A percentile compares a stretch with the other conserved stretches of the same genome.
These are phyloP conservation scores for Antennarius striatus DNA, from an alignment of 2,113 vertebrate species.

Conservation along the genomic window DNA sequence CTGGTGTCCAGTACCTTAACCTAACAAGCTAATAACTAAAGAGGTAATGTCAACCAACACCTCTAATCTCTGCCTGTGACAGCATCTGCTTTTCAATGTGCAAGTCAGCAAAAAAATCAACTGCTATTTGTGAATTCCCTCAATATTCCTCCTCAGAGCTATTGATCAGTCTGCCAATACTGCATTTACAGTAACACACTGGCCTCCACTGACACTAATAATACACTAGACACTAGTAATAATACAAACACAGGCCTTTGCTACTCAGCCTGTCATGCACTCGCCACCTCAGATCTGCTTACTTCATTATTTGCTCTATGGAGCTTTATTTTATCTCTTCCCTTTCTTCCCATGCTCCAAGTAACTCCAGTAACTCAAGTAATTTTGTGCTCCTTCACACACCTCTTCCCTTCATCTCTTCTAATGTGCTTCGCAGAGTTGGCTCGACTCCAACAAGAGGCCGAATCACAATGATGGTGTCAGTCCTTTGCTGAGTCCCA, in stretches of 20 bases:
- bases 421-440: conserved; percentile 50
- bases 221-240: no score
- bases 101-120: conserved; percentile 62
- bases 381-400: conserved; percentile 60
- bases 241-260: conserved; percentile 62
- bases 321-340: conserved; percentile 33
- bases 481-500: conserved; percentile 48
- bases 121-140: conserved; percentile 44
- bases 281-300: conserved; percentile 45
- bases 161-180: conserved; percentile 70
- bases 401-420: conserved; percentile 53
- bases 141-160: conserved; percentile 47
- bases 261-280: conserved; percentile 44
- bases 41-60: conserved; percentile 66
- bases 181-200: conserved; percentile 66
- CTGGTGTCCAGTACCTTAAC: conserved; percentile 49
- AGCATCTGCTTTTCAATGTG: conserved; percentile 34
- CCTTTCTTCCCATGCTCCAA: conserved; percentile 17
- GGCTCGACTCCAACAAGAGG: conserved; percentile 51
- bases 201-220: conserved; percentile 53
- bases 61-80: conserved; percentile 47
- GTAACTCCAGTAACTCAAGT: conserved; percentile 50
- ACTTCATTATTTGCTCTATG: conserved; percentile 53
- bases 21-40: conserved; percentile 72
- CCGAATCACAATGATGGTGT: conserved; percentile 61